phyloP scores from a whole-genome alignment of 2,797 vertebrate species.

The Amphiprion clarkii region DNA sequence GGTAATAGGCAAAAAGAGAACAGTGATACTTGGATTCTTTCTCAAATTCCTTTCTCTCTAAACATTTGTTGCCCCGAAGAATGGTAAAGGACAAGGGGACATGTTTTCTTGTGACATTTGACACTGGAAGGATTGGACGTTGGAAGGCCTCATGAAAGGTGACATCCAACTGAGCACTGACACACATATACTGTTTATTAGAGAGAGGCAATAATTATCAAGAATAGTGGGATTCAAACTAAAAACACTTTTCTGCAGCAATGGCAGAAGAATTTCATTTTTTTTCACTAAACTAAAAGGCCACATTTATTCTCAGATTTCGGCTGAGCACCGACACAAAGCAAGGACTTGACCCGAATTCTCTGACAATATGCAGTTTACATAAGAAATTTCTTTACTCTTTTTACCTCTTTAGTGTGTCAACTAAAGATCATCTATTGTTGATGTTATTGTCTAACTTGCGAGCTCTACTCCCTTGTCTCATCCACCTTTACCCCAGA shows the following conservation, averaged over 20 bases:
- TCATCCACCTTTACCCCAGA: slow-evolving; percentile 11
- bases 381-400: slow-evolving; percentile 28
- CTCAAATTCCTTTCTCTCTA: slow-evolving; percentile 33
- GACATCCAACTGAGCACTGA: background rate
- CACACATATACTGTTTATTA: background rate
- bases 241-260: background rate
- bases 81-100: slow-evolving; percentile 8
- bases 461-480: background rate
- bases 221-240: background rate
- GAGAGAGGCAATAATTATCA: background rate
- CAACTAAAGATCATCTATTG: slow-evolving; percentile 32
- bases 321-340: slow-evolving; percentile 24
- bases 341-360: slow-evolving; percentile 41
- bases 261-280: background rate
- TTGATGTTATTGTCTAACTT: slow-evolving; percentile 27
- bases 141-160: background rate
- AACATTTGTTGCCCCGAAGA: slow-evolving; percentile 37
- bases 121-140: slow-evolving; percentile 9
- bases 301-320: slow-evolving; percentile 26
- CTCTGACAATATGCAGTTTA: slow-evolving; percentile 49
- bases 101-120: slow-evolving; percentile 32
- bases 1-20: slow-evolving; percentile 29
- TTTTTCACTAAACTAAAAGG: background rate
- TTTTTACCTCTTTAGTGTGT: slow-evolving; percentile 29
- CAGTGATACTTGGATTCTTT: slow-evolving; percentile 34